Conservation (phyloP, 2,797 vertebrate species). For the Labroides dimidiatus region DNA sequence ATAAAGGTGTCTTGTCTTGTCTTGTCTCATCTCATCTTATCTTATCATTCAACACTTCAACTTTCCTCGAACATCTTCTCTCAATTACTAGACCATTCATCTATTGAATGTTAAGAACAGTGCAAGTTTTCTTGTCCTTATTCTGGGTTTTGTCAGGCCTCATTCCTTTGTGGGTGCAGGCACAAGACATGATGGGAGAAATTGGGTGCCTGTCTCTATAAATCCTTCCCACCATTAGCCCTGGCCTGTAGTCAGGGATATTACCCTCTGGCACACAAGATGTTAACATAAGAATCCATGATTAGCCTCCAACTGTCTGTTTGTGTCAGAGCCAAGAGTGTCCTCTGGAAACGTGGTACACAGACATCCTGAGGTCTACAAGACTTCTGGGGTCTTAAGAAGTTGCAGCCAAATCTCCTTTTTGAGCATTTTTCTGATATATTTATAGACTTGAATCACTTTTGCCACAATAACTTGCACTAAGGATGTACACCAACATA, state of each 20-base stretch:
- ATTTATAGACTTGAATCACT: not conserved
- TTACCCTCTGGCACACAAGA: conserved; percentile 24
- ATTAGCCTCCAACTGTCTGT: conserved; percentile 43
- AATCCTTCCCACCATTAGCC: conserved; percentile 54
- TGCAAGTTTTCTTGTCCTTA: conserved; percentile 1
- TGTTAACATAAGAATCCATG: too few relatives aligned
- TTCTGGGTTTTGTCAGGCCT: conserved; percentile 35
- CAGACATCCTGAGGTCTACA: conserved; percentile 1
- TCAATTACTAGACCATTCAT: not conserved
- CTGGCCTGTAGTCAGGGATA: conserved; percentile 44
- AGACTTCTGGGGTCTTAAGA: not conserved
- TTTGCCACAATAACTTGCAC: not conserved
- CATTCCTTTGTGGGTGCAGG: conserved; percentile 31
- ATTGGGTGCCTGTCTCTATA: conserved; percentile 63
- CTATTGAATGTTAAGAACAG: not conserved
- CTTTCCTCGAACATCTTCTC: conserved; percentile 17
- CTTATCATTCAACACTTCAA: not conserved
- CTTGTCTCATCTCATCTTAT: too few relatives aligned
- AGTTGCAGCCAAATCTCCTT: too few relatives aligned
- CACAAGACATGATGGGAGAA: conserved; percentile 65
- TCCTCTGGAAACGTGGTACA: conserved; percentile 12
- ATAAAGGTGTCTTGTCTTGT: too few relatives aligned
- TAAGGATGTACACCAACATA: too few relatives aligned
- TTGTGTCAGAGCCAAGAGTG: conserved; percentile 36
- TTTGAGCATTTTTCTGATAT: too few relatives aligned